Evolutionary conservation across 1,140 invertebrate species (phyloP), one percentile per base, ranked within the genome.

Genomic region (Piezodorus guildinii): DNA sequence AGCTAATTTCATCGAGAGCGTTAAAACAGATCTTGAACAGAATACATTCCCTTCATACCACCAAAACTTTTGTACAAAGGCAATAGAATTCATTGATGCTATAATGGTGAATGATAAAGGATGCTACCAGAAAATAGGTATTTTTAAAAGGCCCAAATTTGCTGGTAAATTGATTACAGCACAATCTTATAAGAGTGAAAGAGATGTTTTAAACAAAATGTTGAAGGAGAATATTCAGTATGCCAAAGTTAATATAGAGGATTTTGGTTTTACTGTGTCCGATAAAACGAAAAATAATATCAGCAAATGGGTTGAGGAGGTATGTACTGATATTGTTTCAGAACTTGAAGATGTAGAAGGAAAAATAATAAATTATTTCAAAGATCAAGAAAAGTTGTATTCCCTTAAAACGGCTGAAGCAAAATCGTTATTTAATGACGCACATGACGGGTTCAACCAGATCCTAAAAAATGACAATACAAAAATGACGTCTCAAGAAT

Each of bases 221-320:
- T 23, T 56, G 4, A 23, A 56, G 3, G 23, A 15, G 23, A 56
- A 56, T 4, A 21, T 56, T 56, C 17, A 23, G 6, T 56, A 23
- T 56, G 12, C 52, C 4, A 25, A 56, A 21, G 23, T 23, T 16
- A 16, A 25, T 56, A 23, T 27, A 10, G 23, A 25, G 25, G 52
- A 56, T 56, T 56, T 56, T 56, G 52, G 52, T 10, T 56, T 23
- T 25, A 23, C 52, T 23, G 23, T 56, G 15, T 56, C 52, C 2
- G 14, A 19, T 23, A 25, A 10, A 4, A 25, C 52, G 1, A 56
- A 25, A 25, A 19, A 17, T 49, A 9, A 56, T 21, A 56, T 56
- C 15, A 21, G 23, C 17, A n/a, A 27, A 8, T 56, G 19, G 23
- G 52, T 21, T 23, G 23, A 21, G 4, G 23, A 56, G 23, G 17